phyloP scores from a whole-genome alignment of 2,888 invertebrate genomes.

The Conistra vaccinii region DNA sequence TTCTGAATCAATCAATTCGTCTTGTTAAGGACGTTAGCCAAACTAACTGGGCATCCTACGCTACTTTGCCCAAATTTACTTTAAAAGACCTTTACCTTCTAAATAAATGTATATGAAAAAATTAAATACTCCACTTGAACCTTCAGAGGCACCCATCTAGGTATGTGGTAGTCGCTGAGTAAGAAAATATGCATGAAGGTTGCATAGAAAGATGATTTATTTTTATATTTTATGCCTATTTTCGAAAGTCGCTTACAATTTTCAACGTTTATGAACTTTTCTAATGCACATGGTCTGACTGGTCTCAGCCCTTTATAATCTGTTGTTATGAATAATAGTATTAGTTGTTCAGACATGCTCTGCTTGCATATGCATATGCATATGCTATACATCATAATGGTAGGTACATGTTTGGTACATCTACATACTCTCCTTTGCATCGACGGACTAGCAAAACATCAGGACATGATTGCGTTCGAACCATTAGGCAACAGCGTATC shows the following conservation, averaged over 20 bases:
- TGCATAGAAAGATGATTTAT: neutral
- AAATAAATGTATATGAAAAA: neutral
- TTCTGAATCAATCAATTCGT: neutral
- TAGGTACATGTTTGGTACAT: neutral
- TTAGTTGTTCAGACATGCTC: neutral
- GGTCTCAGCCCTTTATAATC: neutral
- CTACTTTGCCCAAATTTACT: neutral
- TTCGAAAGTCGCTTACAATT: neutral
- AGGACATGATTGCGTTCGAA: slow-evolving; percentile 39
- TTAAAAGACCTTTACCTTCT: neutral
- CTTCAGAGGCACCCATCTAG: neutral
- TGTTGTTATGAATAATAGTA: neutral
- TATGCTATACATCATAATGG: neutral
- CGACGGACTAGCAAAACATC: slow-evolving; percentile 48
- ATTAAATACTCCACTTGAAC: neutral
- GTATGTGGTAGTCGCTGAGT: neutral
- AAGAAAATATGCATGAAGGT: neutral
- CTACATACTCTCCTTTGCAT: slow-evolving; percentile 43
- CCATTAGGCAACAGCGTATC: slow-evolving; percentile 9
- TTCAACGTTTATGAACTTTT: neutral
- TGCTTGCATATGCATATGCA: slow-evolving; percentile 9
- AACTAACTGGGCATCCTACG: neutral
- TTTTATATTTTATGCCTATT: neutral
- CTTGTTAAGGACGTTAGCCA: neutral
- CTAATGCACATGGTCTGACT: neutral